A percentile compares a stretch with the other conserved stretches of the same genome.
Conservation (phyloP, 2,113 vertebrate genomes). For the Nycticorax nycticorax region DNA sequence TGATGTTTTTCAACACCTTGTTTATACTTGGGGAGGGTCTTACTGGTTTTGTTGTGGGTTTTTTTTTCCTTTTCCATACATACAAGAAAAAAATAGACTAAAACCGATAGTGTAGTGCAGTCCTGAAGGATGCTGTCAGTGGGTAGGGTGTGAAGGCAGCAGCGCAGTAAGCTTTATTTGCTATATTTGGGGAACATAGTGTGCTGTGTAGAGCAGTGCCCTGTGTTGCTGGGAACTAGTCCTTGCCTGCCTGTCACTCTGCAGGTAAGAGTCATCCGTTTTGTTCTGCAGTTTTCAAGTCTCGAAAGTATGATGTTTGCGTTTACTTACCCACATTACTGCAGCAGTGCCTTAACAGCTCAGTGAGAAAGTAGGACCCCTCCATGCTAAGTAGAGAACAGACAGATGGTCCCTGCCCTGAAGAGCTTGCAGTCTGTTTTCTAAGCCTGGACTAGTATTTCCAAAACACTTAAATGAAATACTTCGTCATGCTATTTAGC, state of each 20-base stretch:
- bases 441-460: neutral
- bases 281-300: neutral
- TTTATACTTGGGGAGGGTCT: neutral
- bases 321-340: neutral
- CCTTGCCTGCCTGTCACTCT: neutral
- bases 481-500: neutral
- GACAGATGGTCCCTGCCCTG: constrained; percentile 34
- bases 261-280: neutral
- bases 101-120: neutral
- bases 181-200: neutral
- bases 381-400: neutral
- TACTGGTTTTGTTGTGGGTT: too few relatives aligned
- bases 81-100: neutral
- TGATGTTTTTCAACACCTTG: neutral
- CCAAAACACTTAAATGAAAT: neutral
- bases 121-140: neutral
- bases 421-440: neutral
- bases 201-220: neutral
- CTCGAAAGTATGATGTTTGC: neutral
- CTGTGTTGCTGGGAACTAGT: neutral
- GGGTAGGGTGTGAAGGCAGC: neutral
- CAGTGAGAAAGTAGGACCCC: neutral
- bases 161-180: neutral
- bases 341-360: neutral
- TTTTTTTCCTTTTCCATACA: neutral